Percentiles rank a stretch among this genome's conserved stretches.
Evolutionary conservation across 2,888 invertebrate species (phyloP).

Genomic region (Tridacna crocea): DNA sequence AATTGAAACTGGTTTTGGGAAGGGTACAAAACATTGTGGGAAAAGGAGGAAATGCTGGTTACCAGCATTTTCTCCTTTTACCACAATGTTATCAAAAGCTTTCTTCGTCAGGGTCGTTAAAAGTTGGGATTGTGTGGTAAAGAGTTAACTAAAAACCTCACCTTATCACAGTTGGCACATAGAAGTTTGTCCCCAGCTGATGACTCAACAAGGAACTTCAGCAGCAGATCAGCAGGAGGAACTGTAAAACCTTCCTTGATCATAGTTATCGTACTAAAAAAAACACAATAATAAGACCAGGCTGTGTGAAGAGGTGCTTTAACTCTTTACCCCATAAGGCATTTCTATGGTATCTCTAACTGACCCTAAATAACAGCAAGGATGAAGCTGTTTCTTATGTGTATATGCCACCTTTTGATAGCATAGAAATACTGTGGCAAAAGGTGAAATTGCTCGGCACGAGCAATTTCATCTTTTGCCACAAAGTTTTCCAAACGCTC

Average conservation of each 20-base stretch:
- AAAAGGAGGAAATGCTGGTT: conserved; percentile 84
- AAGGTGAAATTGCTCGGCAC: background rate
- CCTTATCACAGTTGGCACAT: conserved; percentile 91
- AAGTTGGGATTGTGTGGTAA: background rate
- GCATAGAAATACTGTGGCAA: too few relatives aligned
- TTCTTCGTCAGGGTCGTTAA: too few relatives aligned
- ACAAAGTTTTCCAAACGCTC: background rate
- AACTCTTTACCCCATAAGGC: too few relatives aligned
- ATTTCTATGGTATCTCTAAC: too few relatives aligned
- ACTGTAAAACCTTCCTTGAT: conserved; percentile 87
- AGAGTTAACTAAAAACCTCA: conserved; percentile 76
- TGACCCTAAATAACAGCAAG: too few relatives aligned
- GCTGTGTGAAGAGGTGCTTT: too few relatives aligned
- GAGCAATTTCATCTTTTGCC: background rate
- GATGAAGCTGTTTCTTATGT: too few relatives aligned
- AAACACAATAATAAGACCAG: too few relatives aligned
- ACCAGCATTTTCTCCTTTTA: background rate
- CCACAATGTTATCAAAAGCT: background rate
- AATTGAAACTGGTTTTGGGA: too few relatives aligned
- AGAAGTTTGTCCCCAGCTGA: conserved; percentile 89
- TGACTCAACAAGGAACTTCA: conserved; percentile 90
- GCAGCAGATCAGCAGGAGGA: conserved; percentile 88
- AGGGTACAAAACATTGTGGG: conserved; percentile 89
- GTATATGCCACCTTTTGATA: too few relatives aligned
- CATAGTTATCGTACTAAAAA: conserved; percentile 45